Evolutionary conservation across 2,888 invertebrate species (phyloP), one percentile per base, ranked within the genome.

Genomic region (Spilosoma lubricipeda): DNA sequence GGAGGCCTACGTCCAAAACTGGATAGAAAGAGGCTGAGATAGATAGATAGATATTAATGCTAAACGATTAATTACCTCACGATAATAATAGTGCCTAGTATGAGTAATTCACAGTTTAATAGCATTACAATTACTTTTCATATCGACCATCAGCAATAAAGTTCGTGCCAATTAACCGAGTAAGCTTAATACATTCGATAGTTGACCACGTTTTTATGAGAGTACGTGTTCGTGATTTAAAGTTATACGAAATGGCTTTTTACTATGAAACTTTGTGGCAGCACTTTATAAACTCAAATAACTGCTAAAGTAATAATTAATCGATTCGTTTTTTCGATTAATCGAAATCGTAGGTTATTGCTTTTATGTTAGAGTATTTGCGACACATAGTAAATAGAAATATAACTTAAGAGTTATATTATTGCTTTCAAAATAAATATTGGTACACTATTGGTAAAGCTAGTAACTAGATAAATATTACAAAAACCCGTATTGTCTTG

Each of bases 151-250:
- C 81, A 75, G 83, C 78, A 80, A 70, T 80, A 81, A 83, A 85
- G 77, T 80, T 23, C 76, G 74, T 79, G 76, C 63, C 80, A 83
- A 83, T 85, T 84, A 85, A 77, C 75, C 64, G 64, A 76, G 75
- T 74, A 71, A 76, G 74, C 76, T 82, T 80, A 80, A 85, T 80
- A 79, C 81, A 82, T 78, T 83, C 77, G 80, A 72, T 77, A 77
- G 83, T 82, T 79, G 76, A 81, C 81, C 78, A 79, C 74, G 83
- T 78, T 84, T 85, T 83, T 84, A 83, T 65, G 77, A 80, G 78
- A 73, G 52, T 69, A 23, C 56, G 42, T 42, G 74, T 74, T 73
- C 73, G 67, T 77, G 77, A 79, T 69, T 72, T 76, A 74, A 65
- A 74, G 75, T 76, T 81, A 68, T 81, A 82, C 74, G 77, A 83